Base-by-base conservation (phyloP, 2,888 invertebrate genomes). In the Rhamnusium bicolor region DNA sequence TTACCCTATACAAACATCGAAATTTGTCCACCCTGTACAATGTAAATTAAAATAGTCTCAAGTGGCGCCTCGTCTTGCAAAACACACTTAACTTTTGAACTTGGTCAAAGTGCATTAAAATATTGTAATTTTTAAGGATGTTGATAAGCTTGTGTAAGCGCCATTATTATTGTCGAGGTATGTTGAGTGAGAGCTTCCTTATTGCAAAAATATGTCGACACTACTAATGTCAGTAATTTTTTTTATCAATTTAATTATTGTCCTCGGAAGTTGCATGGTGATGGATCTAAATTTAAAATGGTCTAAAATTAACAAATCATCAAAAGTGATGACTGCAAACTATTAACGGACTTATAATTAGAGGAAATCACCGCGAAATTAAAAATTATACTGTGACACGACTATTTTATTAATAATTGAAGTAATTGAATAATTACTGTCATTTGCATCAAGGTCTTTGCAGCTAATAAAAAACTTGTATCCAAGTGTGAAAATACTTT, bases 341-440 rank as follows among this genome's bases (percentile, higher is more conserved):
- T 19, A 19, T 51, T 51, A 51, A 51, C 19, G 51, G 12, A 51
- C 51, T 7, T 18, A 18, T 51, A 51, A 51, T 51, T 51, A 19
- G 51, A 51, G 51, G 29, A 29, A 58, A 58, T 58, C 58, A 27
- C 16, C 29, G 58, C 16, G 32, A 18, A 58, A 14, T 27, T 29
- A 32, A 27, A 58, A 58, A 58, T 58, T 29, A 27, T 10, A 27
- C 29, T 29, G 58, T 61, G 61, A 61, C 40, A 61, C 21, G 46
- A 61, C 40, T 51, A 19, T 61, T 61, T 61, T 61, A 40, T 61
- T 46, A 19, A 18, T 61, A 61, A 61, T 61, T 61, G 14, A 46
- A 19, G 61, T 40, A 46, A 46, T 46, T 46, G 51, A 46, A 8
- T 40, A 19, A 61, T 32, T 27, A 32, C 7, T 19, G 19, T 27